phyloP scores from a whole-genome alignment of 23 tunicate species.

The Diplosoma virens region DNA sequence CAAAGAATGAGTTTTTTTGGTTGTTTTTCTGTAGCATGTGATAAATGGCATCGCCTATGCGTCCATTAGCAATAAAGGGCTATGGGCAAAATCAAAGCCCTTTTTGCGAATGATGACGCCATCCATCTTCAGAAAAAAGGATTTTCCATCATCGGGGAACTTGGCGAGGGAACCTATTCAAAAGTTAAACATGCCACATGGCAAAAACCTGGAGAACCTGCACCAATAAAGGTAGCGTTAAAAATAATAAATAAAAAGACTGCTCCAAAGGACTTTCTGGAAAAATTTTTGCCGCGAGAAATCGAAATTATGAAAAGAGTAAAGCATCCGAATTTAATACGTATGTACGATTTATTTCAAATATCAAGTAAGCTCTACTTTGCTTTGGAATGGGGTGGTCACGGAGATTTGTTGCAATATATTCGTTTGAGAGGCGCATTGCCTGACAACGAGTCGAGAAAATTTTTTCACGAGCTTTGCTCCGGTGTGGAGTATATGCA shows the following conservation, averaged over 20 bases:
- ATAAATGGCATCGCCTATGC: constrained; percentile 24
- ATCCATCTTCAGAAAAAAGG: constrained; percentile 71
- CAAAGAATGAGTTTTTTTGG: constrained; percentile 7
- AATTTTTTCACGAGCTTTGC: constrained; percentile 73
- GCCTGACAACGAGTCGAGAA: constrained; percentile 58
- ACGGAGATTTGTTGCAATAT: constrained; percentile 87
- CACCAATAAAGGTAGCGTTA: constrained; percentile 69
- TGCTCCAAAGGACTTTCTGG: constrained; percentile 94
- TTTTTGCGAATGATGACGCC: constrained; percentile 73
- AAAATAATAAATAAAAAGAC: constrained; percentile 96
- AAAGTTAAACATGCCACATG: constrained; percentile 93
- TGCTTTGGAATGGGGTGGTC: constrained; percentile 88
- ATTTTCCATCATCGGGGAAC: constrained; percentile 66
- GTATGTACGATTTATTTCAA: constrained; percentile 75
- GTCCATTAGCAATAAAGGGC: constrained; percentile 11
- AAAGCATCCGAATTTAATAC: constrained; percentile 79
- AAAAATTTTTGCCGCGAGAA: constrained; percentile 93
- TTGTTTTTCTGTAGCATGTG: background rate
- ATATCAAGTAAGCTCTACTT: constrained; percentile 68
- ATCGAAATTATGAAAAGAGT: constrained; percentile 74
- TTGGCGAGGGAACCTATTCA: constrained; percentile 96
- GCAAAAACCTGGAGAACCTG: constrained; percentile 55
- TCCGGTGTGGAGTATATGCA: constrained; percentile 88
- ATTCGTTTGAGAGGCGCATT: constrained; percentile 86
- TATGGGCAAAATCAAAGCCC: constrained; percentile 89